phyloP scores from a whole-genome alignment of 2,888 invertebrate species.

The Timema podura region DNA sequence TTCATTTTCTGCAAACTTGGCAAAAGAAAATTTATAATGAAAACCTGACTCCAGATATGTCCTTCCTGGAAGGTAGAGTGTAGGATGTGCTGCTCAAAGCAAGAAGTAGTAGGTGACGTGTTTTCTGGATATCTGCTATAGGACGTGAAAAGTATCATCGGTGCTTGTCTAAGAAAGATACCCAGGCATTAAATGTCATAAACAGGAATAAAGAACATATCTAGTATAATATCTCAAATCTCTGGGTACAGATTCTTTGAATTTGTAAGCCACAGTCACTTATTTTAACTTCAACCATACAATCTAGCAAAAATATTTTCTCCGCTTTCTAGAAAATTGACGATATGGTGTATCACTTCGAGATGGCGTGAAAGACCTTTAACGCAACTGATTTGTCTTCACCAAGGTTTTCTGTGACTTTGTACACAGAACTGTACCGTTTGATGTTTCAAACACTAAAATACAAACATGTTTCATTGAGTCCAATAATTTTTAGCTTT shows the following conservation, averaged over 20 bases:
- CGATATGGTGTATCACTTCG: conserved; percentile 16
- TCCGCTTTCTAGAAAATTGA: not conserved
- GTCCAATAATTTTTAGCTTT: not conserved
- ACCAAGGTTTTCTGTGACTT: conserved; percentile 8
- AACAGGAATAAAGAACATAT: not conserved
- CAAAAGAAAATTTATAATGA: not conserved
- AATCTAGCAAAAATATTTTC: not conserved
- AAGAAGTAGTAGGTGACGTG: not conserved
- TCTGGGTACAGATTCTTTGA: not conserved
- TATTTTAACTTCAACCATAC: not conserved
- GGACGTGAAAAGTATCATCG: not conserved
- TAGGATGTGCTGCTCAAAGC: not conserved
- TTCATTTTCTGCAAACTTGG: not conserved
- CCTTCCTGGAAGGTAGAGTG: not conserved
- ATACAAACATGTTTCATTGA: conserved; percentile 13
- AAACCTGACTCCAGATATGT: not conserved
- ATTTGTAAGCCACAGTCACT: not conserved
- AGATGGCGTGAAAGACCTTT: conserved; percentile 13
- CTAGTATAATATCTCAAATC: not conserved
- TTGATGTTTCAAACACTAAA: not conserved
- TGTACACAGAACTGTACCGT: conserved; percentile 16
- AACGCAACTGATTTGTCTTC: conserved; percentile 5
- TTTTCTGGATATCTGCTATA: not conserved
- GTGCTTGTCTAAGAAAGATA: not conserved
- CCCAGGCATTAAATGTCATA: not conserved